Evolutionary conservation across 2,113 vertebrate genomes (phyloP).

Genomic region (Antennarius striatus): DNA sequence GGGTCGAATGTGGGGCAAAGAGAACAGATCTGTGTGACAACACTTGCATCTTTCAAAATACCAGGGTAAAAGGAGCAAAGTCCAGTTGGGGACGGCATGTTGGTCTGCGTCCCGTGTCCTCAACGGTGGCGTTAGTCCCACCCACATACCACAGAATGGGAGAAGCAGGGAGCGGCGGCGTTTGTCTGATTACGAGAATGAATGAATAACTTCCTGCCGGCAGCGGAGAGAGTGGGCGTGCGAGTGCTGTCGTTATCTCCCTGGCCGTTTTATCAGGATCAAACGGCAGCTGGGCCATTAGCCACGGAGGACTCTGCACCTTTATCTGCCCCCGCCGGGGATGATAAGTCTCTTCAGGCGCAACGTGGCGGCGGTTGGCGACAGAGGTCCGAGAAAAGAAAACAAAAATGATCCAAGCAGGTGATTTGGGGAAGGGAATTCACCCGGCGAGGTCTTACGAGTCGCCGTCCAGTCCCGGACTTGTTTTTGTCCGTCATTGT

Average conservation of each 20-base stretch:
- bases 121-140: background rate
- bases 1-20: slow-evolving; percentile 3
- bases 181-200: slow-evolving; percentile 56
- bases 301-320: slow-evolving; percentile 62
- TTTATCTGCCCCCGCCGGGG: slow-evolving; percentile 57
- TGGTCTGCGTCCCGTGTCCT: background rate
- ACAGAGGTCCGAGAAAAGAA: slow-evolving; percentile 46
- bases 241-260: slow-evolving; percentile 60
- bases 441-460: slow-evolving; percentile 38
- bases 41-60: background rate
- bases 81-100: too few relatives aligned
- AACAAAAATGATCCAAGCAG: slow-evolving; percentile 32
- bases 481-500: slow-evolving; percentile 7
- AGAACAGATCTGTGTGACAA: background rate
- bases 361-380: slow-evolving; percentile 16
- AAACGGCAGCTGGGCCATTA: slow-evolving; percentile 64
- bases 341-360: slow-evolving; percentile 62
- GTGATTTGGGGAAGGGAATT: slow-evolving; percentile 56
- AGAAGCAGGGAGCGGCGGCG: slow-evolving; percentile 42
- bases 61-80: background rate
- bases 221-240: slow-evolving; percentile 37
- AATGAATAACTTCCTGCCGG: slow-evolving; percentile 73
- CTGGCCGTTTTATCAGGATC: slow-evolving; percentile 69
- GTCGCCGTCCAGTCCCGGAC: background rate
- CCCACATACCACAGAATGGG: slow-evolving; percentile 31